phyloP scores from a whole-genome alignment of 2,113 vertebrate species.

The Campylomormyrus numenius region DNA sequence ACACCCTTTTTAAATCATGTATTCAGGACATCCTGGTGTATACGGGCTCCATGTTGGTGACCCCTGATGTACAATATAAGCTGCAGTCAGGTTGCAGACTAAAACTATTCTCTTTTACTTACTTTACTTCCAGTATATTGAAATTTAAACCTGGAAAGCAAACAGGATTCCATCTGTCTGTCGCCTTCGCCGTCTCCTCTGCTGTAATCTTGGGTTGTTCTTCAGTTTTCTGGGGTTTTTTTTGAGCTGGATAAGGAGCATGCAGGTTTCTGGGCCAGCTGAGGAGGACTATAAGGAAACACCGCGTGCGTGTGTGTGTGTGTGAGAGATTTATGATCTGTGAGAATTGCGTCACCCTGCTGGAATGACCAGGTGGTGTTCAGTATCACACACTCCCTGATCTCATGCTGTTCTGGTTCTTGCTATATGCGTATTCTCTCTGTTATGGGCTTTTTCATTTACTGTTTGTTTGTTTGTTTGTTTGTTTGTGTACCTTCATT shows the following conservation, averaged over 20 bases:
- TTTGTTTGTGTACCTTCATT: not conserved
- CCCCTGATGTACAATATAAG: not conserved
- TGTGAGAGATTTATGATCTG: constrained; percentile 50
- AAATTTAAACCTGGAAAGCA: not conserved
- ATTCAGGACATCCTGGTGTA: no score
- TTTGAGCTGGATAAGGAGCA: constrained; percentile 28
- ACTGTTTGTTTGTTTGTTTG: constrained; percentile 31
- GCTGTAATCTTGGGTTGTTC: constrained; percentile 18
- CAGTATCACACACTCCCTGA: constrained; percentile 37
- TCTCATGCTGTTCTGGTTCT: constrained; percentile 47
- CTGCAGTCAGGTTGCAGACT: not conserved
- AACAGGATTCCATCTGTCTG: not conserved
- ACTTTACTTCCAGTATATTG: not conserved
- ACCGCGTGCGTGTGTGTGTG: not conserved
- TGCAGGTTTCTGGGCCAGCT: constrained; percentile 47
- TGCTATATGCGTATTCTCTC: constrained; percentile 26
- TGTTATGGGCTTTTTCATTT: constrained; percentile 12
- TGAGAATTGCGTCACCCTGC: constrained; percentile 35
- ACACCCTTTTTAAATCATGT: no score
- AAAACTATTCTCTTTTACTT: not conserved
- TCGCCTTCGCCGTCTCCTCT: not conserved
- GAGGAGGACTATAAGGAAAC: constrained; percentile 15
- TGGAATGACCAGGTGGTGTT: constrained; percentile 44
- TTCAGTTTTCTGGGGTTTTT: constrained; percentile 28
- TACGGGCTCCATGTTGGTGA: no score